Base-by-base conservation (phyloP, 2,888 invertebrate genomes). In the Mesoligia furuncula region DNA sequence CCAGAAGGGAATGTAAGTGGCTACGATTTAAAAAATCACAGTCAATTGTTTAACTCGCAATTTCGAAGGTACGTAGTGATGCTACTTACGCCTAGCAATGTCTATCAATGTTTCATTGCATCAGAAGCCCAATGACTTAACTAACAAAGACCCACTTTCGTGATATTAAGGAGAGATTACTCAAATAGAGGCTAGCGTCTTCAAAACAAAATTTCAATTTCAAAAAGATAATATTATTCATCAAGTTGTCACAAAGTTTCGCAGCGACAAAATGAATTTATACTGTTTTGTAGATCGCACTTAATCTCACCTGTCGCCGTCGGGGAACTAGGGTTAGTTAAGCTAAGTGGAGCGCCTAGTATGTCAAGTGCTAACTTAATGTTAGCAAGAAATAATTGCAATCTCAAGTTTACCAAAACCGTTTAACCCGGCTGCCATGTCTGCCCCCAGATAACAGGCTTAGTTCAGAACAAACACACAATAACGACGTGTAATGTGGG, bases 281-380 rank as follows among this genome's bases (percentile, higher is more conserved):
- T 86, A 90, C 85, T 88, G 90, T 91, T 89, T 89, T 88, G 88
- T 88, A 87, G 89, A 90, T 90, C 88, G 81, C 79, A 89, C 89
- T 92, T 92, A 91, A 91, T 90, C 90, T 89, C 87, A 92, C 91
- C 91, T 93, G 92, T 91, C 91, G 89, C 83, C 88, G 87, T 80
- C 79, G 72, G 82, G 80, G 77, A 75, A 81, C 80, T 76, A 79
- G 79, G 80, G 85, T 82, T 83, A 87, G 89, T 91, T 88, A 83
- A 85, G 84, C 86, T 90, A 92, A 91, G 88, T 91, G 88, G 88
- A 81, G 84, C 89, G 87, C 88, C 89, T 90, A 88, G 90, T 91
- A 85, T 91, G 91, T 92, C 90, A 92, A 89, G 86, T 89, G 84
- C 88, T 90, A 90, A 93, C 89, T 91, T 88, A 85, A 88, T 87